Evolutionary conservation across 2,113 vertebrate genomes (phyloP), one percentile per base, ranked within the genome.

Genomic region (Catharus fuscescens): DNA sequence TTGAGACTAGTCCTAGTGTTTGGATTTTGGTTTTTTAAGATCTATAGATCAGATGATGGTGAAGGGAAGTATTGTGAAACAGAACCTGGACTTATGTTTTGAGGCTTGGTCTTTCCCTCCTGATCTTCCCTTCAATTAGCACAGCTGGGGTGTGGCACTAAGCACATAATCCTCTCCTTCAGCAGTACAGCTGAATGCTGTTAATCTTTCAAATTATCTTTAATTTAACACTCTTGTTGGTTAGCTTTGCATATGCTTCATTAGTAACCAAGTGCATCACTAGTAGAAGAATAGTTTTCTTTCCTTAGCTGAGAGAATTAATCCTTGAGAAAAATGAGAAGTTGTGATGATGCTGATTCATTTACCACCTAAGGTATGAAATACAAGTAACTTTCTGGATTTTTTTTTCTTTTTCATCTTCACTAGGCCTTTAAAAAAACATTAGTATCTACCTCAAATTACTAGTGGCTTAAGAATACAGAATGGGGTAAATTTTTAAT

Each of bases 131-230:
- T 93, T 88, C 90, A 97, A 62, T 95, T 94, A 95, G 62, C 90
- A 69, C 40, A 74, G 18, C 31, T 95, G 48, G 86, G 86, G 54
- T 95, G 90, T 90, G 79, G 71, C 71, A 70, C 70, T 91, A 94
- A 95, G 3, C 47, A 94, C 84, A 93, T 96, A 96, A 97, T 97
- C 82, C 45, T 36, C 42, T 38, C 60, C 82, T 38, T 29, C 38
- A 66, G 90, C 91, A 96, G 61, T 78, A 61, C 88, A 95, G 87
- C 88, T 96, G 93, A 96, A 94, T 93, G 88, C 86, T 93, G 69
- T 95, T 96, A 95, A 92, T 95, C 91, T 94, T 94, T 90, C 70
- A 93, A 94, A 57, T 62, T 94, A 36, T 86, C 93, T 97, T 96
- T 95, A 93, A 83, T 86, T 92, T 67, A 73, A 83, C 74, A 86